Base-by-base conservation (phyloP, 1,140 invertebrate species). In the Wiebesia pumilae region DNA sequence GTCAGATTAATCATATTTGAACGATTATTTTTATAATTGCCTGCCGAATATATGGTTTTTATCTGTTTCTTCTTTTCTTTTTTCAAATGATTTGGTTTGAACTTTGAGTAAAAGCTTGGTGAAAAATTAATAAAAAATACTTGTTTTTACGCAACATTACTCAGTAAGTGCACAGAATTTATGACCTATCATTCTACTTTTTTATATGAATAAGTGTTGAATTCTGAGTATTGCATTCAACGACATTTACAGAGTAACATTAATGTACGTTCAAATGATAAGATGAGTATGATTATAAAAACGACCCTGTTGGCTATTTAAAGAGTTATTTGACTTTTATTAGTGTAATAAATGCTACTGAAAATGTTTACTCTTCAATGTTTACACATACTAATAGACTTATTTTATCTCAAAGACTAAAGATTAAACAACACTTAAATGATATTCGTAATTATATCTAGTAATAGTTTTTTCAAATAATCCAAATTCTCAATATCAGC, bases 1-100 rank as follows among this genome's bases (percentile, higher is more conserved):
- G 90, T 80, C 77, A 85, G 75, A 81, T 80, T 79, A 82, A 80
- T 30, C 35, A 75, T 7, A 73, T 6, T 58, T 1, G 4, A 58
- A 79, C 47, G n/a, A 19, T 79, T 58, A 79, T 77, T 77, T 77
- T 77, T 77, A 9, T 77, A 51, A 77, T 77, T 77, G 10, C n/a
- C n/a, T 51, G 24, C 51, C 47, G 9, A 4, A 77, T 51, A 10
- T 51, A 4, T 2, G 43, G 30, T 30, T 77, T 35, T 75, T n/a
- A n/a, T 75, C 24, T 77, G 19, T 30, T 77, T 75, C 4, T n/a
- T 51, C 10, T 51, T 47, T n/a, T 51, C 10, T 51, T 47, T 51
- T 51, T 47, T 16, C 16, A 40, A 73, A 73, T 73, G 21, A 73
- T 40, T 40, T 16, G 33, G 35, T 73, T 54, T 54, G 2, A 54